Evolutionary conservation across 2,797 vertebrate species (phyloP).

Genomic region (Gadopsis marmoratus): DNA sequence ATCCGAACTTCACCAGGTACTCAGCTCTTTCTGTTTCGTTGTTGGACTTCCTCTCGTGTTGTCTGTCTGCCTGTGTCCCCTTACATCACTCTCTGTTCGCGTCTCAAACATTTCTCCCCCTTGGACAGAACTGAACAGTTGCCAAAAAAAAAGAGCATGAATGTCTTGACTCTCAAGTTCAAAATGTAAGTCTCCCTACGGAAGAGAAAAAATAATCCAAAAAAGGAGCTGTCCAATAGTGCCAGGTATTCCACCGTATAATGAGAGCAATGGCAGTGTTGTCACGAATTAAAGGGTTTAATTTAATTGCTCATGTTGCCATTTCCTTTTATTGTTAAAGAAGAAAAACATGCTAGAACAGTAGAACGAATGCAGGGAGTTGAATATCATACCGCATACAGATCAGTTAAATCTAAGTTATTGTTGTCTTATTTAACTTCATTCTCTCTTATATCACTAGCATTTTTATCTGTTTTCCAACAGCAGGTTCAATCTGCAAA

Average conservation of each 20-base stretch:
- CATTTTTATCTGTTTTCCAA: slow-evolving; percentile 11
- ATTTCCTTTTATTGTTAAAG: neutral
- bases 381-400: neutral
- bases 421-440: neutral
- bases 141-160: neutral
- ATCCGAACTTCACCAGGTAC: slow-evolving; percentile 94
- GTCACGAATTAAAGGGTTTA: neutral
- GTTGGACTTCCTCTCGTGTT: neutral
- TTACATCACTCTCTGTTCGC: neutral
- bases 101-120: neutral
- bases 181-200: neutral
- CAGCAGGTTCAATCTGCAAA: neutral
- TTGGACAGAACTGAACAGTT: neutral
- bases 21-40: slow-evolving; percentile 14
- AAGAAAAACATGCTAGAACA: neutral
- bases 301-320: neutral
- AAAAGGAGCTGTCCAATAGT: neutral
- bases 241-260: neutral
- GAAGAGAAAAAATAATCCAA: neutral
- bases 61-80: neutral
- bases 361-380: neutral
- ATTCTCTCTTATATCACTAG: neutral
- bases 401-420: neutral
- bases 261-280: neutral
- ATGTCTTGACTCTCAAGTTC: neutral